Percentiles rank a stretch among this genome's conserved stretches.
Conservation (phyloP, 2,888 invertebrate genomes). For the Micoletzkya japonica region DNA sequence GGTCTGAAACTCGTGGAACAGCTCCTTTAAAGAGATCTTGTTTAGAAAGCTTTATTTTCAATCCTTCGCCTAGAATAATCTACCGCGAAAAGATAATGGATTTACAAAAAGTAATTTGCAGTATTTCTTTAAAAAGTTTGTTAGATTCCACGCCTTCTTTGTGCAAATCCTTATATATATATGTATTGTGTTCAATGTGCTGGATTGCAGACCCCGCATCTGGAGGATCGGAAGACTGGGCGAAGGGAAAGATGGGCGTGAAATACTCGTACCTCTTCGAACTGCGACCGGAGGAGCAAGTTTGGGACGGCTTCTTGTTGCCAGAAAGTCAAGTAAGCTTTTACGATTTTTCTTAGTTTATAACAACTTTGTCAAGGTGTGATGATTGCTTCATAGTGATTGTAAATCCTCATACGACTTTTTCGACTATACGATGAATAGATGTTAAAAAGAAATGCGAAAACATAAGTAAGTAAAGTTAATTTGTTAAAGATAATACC, state of each 20-base stretch:
- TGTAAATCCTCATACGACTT: constrained; percentile 33
- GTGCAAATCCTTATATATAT: no score
- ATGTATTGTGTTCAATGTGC: no score
- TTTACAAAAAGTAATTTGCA: no score
- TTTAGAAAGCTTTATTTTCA: no score
- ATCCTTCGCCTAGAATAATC: no score
- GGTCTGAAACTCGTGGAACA: no score
- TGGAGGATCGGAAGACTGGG: constrained; percentile 62
- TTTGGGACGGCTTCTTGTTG: constrained; percentile 62
- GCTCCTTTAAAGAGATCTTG: no score
- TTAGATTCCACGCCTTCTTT: no score
- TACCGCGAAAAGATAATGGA: no score
- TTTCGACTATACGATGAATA: constrained; percentile 29
- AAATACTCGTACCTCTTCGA: constrained; percentile 63
- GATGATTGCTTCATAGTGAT: background rate
- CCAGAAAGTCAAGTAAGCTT: constrained; percentile 54
- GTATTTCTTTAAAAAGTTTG: no score
- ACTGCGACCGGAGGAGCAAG: constrained; percentile 61
- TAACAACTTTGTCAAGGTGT: background rate
- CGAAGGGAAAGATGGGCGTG: constrained; percentile 60
- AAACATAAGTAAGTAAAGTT: background rate
- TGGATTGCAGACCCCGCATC: constrained; percentile 50
- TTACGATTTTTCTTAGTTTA: background rate
- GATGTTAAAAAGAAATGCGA: background rate
- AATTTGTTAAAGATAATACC: constrained; percentile 54